Evolutionary conservation across 2,888 invertebrate genomes (phyloP).

Genomic region (Dryadula phaetusa): DNA sequence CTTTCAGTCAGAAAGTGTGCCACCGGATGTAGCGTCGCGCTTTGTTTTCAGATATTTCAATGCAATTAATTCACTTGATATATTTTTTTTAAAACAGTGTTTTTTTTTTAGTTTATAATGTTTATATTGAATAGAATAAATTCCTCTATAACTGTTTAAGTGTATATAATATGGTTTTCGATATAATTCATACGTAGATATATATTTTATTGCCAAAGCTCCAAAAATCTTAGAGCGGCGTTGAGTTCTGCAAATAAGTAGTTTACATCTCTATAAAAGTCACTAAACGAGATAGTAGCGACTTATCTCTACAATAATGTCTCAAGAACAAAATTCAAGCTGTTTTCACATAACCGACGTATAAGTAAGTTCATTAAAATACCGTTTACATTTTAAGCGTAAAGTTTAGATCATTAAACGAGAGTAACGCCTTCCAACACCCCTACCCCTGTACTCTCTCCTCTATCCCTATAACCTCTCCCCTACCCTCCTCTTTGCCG

Average conservation of each 20-base stretch:
- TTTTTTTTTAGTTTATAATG: no score
- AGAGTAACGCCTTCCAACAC: slow-evolving; percentile 37
- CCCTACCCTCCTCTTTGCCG: slow-evolving; percentile 43
- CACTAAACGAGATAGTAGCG: no score
- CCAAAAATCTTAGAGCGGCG: no score
- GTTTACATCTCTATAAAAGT: no score
- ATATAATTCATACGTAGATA: no score
- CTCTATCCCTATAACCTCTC: slow-evolving; percentile 26
- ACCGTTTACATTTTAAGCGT: slow-evolving; percentile 37
- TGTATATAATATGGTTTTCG: no score
- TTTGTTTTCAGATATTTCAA: slow-evolving; percentile 35
- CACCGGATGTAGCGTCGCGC: slow-evolving; percentile 26
- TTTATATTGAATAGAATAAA: no score
- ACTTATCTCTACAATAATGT: neutral
- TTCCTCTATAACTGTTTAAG: no score
- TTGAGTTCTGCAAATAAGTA: no score
- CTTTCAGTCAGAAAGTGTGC: slow-evolving; percentile 34
- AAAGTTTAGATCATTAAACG: slow-evolving; percentile 44
- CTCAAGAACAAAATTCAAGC: neutral
- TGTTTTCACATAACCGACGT: neutral
- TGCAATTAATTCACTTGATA: slow-evolving; percentile 33
- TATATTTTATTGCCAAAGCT: no score
- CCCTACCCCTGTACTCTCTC: slow-evolving; percentile 29
- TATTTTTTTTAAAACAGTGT: slow-evolving; percentile 8
- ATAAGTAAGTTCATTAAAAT: slow-evolving; percentile 26